These are phyloP conservation scores for Barbus barbus DNA, from an alignment of 2,113 vertebrate genomes.

Conservation along the genomic window DNA sequence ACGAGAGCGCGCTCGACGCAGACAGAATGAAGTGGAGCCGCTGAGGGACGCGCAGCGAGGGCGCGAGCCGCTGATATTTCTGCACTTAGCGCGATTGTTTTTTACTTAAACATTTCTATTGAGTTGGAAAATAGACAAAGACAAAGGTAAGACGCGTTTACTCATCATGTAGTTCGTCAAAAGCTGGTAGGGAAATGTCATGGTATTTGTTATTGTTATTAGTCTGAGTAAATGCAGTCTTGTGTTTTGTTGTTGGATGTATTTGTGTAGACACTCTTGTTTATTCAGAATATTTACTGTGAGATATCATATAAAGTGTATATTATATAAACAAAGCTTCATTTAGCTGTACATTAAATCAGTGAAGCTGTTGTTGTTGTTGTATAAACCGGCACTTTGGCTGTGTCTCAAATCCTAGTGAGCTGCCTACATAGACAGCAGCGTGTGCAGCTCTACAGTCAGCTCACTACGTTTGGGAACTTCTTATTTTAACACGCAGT, in stretches of 20 bases:
- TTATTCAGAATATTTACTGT: not conserved
- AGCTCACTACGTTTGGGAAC: not conserved
- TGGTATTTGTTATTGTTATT: not conserved
- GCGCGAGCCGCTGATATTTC: not conserved
- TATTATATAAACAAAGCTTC: not conserved
- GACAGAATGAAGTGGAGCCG: not conserved
- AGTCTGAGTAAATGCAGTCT: not conserved
- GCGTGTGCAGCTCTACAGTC: too few species aligned
- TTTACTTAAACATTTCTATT: not conserved
- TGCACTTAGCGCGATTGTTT: not conserved
- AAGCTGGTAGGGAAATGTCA: not conserved
- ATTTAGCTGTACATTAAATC: not conserved
- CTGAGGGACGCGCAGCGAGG: accelerated
- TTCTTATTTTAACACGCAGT: not conserved
- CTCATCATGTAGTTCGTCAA: not conserved
- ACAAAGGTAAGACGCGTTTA: not conserved
- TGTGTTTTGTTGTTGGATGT: not conserved
- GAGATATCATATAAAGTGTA: not conserved
- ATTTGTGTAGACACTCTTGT: not conserved
- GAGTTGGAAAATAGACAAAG: not conserved
- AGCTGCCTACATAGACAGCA: not conserved
- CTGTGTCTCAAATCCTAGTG: not conserved
- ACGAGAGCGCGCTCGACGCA: not conserved
- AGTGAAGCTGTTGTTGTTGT: not conserved
- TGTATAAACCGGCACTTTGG: not conserved